Base-by-base conservation (phyloP, 2,797 vertebrate species). In the Tarsius wallacei region DNA sequence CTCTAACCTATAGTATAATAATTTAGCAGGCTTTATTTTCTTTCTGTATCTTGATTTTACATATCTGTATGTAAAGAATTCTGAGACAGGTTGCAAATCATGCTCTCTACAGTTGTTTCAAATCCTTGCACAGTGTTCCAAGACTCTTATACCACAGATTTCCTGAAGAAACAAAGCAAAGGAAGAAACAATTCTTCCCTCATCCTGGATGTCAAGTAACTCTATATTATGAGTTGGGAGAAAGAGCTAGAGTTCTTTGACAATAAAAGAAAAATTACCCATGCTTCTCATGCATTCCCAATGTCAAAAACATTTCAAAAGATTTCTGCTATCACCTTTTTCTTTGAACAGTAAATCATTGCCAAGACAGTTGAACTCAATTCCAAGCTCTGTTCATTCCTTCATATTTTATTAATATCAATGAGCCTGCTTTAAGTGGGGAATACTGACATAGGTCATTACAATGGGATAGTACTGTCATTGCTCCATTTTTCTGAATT, bases 401-500 rank as follows among this genome's bases (percentile, higher is more conserved):
- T 95, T 95, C n/a, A 47, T 88, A 71, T 68, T 92, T 95, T 93
- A 71, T 95, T 97, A 97, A 91, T 95, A 84, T 55, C 83, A 77
- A 1, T 0, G 42, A 78, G 36, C 36, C 51, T 90, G 49, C 81
- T 80, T 94, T 90, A 93, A 94, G 87, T 90, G 73, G 89, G 70
- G 53, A 95, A 94, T 42, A 87, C 36, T 85, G 89, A 97, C 90
- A 87, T 76, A 81, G 6, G 0, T 94, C 89, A 73, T 97, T 87
- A 89, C 80, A 91, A 76, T 82, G 31, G 64, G 64, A 83, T 91
- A 90, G 90, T 95, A 78, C 80, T 93, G 83, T 96, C 89, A 57
- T 59, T 82, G 81, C 24, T 94, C 42, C 68, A 55, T 74, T 93
- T 96, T 90, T 90, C 59, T 87, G 55, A 87, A 87, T 81, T 93